A percentile compares a stretch with the other conserved stretches of the same genome.
phyloP scores from a whole-genome alignment of 2,888 invertebrate species.

The Drosophila subquinaria region DNA sequence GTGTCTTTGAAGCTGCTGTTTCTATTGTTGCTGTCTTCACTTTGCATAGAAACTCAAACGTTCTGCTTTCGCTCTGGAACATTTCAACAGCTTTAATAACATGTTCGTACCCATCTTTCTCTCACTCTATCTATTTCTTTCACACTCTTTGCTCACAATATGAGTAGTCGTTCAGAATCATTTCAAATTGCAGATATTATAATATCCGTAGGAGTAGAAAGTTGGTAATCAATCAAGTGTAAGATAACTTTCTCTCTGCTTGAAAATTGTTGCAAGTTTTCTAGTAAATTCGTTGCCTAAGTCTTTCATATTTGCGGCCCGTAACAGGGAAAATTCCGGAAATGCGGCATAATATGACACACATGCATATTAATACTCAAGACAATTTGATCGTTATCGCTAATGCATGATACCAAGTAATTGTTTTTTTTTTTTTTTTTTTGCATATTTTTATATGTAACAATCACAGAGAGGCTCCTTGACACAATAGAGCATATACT shows the following conservation, averaged over 20 bases:
- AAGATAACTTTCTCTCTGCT: constrained; percentile 76
- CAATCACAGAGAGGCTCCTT: too few species aligned
- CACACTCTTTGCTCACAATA: neutral
- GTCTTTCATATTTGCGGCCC: constrained; percentile 47
- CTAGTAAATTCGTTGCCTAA: constrained; percentile 3
- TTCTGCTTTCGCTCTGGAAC: constrained; percentile 73
- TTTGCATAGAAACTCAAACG: constrained; percentile 55
- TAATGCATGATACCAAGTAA: too few species aligned
- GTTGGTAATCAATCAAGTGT: constrained; percentile 69
- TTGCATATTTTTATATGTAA: too few species aligned
- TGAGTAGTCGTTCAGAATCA: constrained; percentile 58
- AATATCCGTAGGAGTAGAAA: constrained; percentile 73
- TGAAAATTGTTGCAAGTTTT: constrained; percentile 60
- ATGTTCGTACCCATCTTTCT: constrained; percentile 17
- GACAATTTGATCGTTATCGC: too few species aligned
- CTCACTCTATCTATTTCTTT: neutral
- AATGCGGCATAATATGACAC: constrained; percentile 13
- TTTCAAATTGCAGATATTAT: constrained; percentile 73
- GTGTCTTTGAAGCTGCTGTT: constrained; percentile 9
- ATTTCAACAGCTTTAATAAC: constrained; percentile 57
- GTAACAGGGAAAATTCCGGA: constrained; percentile 52
- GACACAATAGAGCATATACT: too few species aligned
- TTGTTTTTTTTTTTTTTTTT: too few species aligned
- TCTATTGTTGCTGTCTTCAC: constrained; percentile 37
- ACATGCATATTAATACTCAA: too few species aligned